These are phyloP conservation scores for Rallus crepitans DNA, from an alignment of 2,797 vertebrate species.

Conservation along the genomic window DNA sequence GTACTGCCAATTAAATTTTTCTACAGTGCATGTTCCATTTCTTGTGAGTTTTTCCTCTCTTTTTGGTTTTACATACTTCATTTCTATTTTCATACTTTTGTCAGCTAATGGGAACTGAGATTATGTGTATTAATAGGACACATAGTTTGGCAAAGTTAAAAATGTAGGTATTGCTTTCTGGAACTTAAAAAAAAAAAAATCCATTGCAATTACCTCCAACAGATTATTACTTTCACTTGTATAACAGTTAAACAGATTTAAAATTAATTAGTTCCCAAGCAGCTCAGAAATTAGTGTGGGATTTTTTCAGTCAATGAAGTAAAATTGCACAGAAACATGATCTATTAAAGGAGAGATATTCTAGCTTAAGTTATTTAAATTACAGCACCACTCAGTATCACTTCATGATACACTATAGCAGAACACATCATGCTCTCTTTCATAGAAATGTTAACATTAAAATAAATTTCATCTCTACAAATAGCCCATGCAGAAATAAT, in stretches of 20 bases:
- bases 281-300: constrained; percentile 31
- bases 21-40: not conserved
- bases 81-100: constrained; percentile 28
- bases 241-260: constrained; percentile 51
- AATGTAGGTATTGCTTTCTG: constrained; percentile 23
- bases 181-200: constrained; percentile 63
- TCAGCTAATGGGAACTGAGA: constrained; percentile 48
- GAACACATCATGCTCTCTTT: not conserved
- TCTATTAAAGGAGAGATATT: constrained; percentile 22
- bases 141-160: not conserved
- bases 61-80: not conserved
- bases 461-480: not conserved
- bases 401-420: not conserved
- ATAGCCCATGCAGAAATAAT: not conserved
- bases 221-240: constrained; percentile 55
- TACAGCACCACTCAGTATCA: not conserved
- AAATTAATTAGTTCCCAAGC: constrained; percentile 63
- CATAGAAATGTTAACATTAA: constrained; percentile 18
- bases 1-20: not conserved
- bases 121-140: constrained; percentile 34
- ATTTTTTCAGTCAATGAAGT: constrained; percentile 53
- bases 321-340: constrained; percentile 9
- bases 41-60: not conserved
- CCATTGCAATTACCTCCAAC: constrained; percentile 39
- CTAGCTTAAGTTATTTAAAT: constrained; percentile 31